Base-by-base conservation (phyloP, 1,140 invertebrate species). In the Cotesia glomerata region DNA sequence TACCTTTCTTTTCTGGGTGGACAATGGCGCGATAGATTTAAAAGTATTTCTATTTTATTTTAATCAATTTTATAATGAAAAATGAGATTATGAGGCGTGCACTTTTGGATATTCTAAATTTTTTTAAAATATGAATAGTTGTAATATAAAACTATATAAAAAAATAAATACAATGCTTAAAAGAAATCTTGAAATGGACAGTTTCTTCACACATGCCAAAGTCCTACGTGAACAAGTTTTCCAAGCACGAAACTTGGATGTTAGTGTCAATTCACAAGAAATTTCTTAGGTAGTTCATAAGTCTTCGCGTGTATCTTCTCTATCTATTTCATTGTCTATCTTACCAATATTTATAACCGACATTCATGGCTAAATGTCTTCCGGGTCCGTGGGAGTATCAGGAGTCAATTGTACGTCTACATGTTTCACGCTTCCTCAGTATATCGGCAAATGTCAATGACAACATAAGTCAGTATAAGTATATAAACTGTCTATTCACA, bases 281-380 rank as follows among this genome's bases (percentile, higher is more conserved):
- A 58, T 58, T 58, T 58, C 56, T 58, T 26, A 58, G 5, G 14
- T 58, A 58, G 56, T 58, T 18, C 26, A 58, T 58, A 58, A 8
- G 56, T 58, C 56, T 58, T 58, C 18, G 52, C n/a, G 8, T 18
- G 56, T 58, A 58, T 58, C 56, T 58, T 58, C 56, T 58, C 56
- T 58, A 58, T 58, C 56, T 58, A 58, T 58, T 18, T 58, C 56
- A 18, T 58, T 58, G 56, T 58, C 56, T 58, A 58, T 58, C 18
- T 16, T 16, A 18, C 18, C 16, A 18, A 9, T 26, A 58, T 18
- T 58, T 18, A 11, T 26, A 16, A 58, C 16, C 14, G 16, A 58
- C 18, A 58, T 18, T 18, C 18, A 58, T 32, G 39, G 4, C 39
- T 45, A 45, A 45, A 45, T 45, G 56, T 58, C 56, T 58, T 58